phyloP scores from a whole-genome alignment of 2,113 vertebrate genomes.

The Petrocephalus microphthalmus region DNA sequence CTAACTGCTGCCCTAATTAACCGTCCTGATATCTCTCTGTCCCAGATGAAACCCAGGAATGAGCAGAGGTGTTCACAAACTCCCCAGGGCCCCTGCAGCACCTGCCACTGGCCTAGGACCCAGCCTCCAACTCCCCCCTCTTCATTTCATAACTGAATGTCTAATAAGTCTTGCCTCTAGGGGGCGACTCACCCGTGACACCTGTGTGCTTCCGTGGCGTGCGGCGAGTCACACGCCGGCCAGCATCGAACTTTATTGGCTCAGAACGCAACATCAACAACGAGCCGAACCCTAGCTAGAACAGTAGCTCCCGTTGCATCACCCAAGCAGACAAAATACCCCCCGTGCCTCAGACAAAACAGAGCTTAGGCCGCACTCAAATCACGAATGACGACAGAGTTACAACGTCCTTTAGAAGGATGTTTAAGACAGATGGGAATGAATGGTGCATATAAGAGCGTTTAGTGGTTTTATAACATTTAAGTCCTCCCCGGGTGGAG shows the following conservation, averaged over 20 bases:
- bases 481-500: neutral
- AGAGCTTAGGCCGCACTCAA: neutral
- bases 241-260: neutral
- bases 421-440: neutral
- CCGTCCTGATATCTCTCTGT: neutral
- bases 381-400: neutral
- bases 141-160: neutral
- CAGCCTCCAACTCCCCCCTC: neutral
- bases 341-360: neutral
- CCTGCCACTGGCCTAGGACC: neutral
- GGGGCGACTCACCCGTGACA: neutral
- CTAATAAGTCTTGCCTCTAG: neutral
- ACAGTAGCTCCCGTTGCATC: neutral
- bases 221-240: neutral
- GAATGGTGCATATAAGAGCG: neutral
- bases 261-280: neutral
- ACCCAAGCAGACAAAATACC: neutral
- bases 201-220: neutral
- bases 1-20: neutral
- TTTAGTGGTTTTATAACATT: neutral
- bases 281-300: neutral
- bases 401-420: neutral
- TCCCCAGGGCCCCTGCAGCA: neutral
- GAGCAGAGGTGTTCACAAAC: neutral
- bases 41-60: neutral